These are phyloP conservation scores for Bombycilla garrulus DNA, from an alignment of 2,113 vertebrate genomes.

Conservation along the genomic window DNA sequence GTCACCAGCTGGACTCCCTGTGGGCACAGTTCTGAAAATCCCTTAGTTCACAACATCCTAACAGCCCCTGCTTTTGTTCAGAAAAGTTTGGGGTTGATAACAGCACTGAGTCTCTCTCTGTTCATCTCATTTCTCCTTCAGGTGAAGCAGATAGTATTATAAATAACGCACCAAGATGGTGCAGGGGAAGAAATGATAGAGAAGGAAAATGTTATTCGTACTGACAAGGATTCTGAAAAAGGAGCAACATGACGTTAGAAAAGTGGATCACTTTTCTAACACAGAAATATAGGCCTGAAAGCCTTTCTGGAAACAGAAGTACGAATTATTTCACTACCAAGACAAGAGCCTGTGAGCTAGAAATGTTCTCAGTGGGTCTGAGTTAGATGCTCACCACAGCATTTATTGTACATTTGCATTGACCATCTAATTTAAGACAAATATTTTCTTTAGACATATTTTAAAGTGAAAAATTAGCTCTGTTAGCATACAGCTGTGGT, in stretches of 20 bases:
- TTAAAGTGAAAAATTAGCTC: conserved; percentile 10
- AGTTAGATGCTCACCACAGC: not conserved
- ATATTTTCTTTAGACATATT: not conserved
- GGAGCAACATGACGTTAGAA: not conserved
- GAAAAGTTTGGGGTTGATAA: not conserved
- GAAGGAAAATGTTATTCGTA: not conserved
- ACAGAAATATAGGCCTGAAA: not conserved
- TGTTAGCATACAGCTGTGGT: not conserved
- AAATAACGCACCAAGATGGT: not conserved
- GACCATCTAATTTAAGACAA: not conserved
- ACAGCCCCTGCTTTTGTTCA: not conserved
- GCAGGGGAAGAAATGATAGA: not conserved
- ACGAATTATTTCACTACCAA: not conserved
- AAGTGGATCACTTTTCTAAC: not conserved
- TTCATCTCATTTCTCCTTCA: conserved; percentile 5
- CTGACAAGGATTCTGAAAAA: conserved; percentile 8
- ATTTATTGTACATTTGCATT: not conserved
- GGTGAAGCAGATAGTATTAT: conserved; percentile 35
- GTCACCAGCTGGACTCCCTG: not conserved
- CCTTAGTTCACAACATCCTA: accelerated
- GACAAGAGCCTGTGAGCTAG: not conserved
- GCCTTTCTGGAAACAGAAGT: not conserved
- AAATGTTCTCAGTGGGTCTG: not conserved
- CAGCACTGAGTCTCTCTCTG: not conserved
- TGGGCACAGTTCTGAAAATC: not conserved